A percentile compares a stretch with the other conserved stretches of the same genome.
Conservation (phyloP, 2,113 vertebrate species). For the Gambusia affinis region DNA sequence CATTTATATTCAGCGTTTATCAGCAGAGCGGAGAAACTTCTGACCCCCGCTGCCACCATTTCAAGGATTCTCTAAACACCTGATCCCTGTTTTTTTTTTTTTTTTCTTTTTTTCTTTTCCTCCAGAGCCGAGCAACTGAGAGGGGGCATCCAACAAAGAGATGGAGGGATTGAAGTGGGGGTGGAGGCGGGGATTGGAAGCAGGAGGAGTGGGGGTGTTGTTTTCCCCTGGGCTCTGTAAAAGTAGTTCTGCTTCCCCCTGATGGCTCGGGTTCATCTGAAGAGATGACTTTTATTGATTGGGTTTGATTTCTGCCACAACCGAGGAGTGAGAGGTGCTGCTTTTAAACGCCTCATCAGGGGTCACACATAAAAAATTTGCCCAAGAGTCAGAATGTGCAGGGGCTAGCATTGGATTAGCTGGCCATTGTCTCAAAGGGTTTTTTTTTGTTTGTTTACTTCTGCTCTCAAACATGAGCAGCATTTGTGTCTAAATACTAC, state of each 20-base stretch:
- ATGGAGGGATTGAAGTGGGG: constrained; percentile 38
- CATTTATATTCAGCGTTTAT: constrained; percentile 61
- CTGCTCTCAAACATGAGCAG: too few species aligned
- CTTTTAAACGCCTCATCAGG: constrained; percentile 35
- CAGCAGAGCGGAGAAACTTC: constrained; percentile 51
- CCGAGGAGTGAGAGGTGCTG: constrained; percentile 12
- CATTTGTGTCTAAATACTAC: too few species aligned
- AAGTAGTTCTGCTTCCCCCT: constrained; percentile 61
- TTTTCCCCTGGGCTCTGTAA: constrained; percentile 66
- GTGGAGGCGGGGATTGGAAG: constrained; percentile 23
- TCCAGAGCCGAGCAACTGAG: constrained; percentile 10
- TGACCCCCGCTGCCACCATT: constrained; percentile 7
- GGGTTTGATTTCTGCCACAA: constrained; percentile 70
- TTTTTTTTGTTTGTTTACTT: neutral
- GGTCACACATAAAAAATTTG: neutral
- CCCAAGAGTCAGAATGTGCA: neutral
- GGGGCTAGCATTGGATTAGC: neutral
- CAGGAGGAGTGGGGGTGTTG: constrained; percentile 15
- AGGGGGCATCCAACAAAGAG: constrained; percentile 49
- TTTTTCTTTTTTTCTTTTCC: neutral
- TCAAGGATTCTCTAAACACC: constrained; percentile 36
- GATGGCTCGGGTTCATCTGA: constrained; percentile 67
- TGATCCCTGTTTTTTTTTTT: constrained; percentile 2
- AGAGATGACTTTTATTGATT: constrained; percentile 78
- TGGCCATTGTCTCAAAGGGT: neutral